Base-by-base conservation (phyloP, 2,888 invertebrate genomes). In the Trisateles emortualis region DNA sequence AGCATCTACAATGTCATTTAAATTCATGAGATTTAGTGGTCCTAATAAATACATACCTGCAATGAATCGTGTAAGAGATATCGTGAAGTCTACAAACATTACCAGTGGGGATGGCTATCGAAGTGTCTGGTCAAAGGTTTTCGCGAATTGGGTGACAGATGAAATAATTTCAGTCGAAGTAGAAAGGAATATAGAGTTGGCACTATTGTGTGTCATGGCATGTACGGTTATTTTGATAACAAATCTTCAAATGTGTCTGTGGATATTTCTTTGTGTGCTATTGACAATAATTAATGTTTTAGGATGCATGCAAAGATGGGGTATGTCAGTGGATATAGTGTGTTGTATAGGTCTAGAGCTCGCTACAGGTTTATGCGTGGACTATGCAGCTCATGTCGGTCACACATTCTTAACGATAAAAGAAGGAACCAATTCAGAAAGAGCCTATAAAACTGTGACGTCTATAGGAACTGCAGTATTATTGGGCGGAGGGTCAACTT, bases 361-460 rank as follows among this genome's bases (percentile, higher is more conserved):
- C 26, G 96, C 96, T 2, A 96, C 97, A 57, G 97, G 97, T 43
- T 89, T 97, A 44, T 96, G 97, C 74, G 96, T 97, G 0, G 97
- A 97, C 84, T 97, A 97, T 72, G 96, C 97, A 0, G 96, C 96
- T 1, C 96, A 96, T 76, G 95, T 96, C 4, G 96, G 96, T 0
- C 97, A 97, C 77, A 96, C 96, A 2, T 97, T 97, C 82, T 93
- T 97, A 70, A 95, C 95, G 1, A 86, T 94, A 13, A 84, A 89
- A 13, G 87, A 93, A 35, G 94, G 94, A 0, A 79, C 90, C 24
- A 90, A 90, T 36, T 87, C 93, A n/a, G 93, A 94, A 11, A 89
- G 96, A 60, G 93, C 95, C 0, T 83, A 95, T 35, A 92, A 94
- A 68, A 95, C 97, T 0, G 94, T 97, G 0, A 93, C 94, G 0